These are phyloP conservation scores for Mythimna loreyi DNA, from an alignment of 2,888 invertebrate genomes.

Conservation along the genomic window DNA sequence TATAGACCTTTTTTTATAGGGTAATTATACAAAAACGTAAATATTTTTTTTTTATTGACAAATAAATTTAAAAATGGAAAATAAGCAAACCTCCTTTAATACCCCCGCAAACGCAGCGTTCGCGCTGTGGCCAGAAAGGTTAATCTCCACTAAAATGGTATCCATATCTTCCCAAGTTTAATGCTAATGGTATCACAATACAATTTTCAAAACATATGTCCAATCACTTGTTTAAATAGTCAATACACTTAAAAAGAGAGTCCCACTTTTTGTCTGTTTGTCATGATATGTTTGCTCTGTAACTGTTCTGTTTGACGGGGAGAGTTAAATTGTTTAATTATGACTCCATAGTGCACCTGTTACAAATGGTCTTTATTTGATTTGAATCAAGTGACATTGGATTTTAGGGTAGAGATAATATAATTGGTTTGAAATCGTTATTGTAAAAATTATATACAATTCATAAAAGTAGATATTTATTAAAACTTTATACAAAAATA, in stretches of 20 bases:
- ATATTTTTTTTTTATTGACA: no score
- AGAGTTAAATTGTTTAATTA: conserved; percentile 48
- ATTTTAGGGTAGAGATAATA: no score
- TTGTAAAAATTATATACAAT: no score
- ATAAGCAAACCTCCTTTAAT: no score
- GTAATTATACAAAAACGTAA: no score
- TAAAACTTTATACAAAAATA: no score
- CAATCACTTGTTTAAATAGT: conserved; percentile 59
- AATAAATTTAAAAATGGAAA: no score
- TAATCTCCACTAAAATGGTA: background rate
- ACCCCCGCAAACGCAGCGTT: no score
- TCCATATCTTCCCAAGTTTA: background rate
- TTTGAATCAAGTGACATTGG: background rate
- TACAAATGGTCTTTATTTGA: conserved; percentile 30
- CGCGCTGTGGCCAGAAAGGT: no score
- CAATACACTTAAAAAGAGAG: conserved; percentile 50
- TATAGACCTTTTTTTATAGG: no score
- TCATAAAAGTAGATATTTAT: no score
- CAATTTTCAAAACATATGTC: conserved; percentile 53
- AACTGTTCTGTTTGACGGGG: conserved; percentile 51
- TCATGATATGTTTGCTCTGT: conserved; percentile 68
- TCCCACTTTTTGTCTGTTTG: conserved; percentile 52
- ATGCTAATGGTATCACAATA: background rate
- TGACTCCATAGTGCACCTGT: conserved; percentile 49
- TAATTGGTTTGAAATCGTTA: background rate